Evolutionary conservation across 2,888 invertebrate species (phyloP), one percentile per base, ranked within the genome.

Genomic region (Gisinianus flammeolus): DNA sequence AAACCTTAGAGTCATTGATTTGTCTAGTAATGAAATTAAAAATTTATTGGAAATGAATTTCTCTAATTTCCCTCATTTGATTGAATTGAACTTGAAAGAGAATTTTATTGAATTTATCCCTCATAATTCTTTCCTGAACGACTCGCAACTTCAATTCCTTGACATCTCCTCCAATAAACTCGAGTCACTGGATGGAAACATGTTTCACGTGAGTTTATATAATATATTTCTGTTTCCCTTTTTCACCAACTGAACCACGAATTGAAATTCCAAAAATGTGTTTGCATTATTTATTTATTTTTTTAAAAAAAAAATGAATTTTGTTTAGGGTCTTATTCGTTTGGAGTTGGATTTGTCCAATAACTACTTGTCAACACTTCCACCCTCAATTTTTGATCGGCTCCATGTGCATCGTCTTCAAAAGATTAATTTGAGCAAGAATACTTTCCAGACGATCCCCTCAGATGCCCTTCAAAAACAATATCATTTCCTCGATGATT

Each of bases 81-180:
- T 93, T 77, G 90, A 90, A 16, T 88, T 97, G 74, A 89, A 93
- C 84, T 88, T 97, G 56, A 91, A 93, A 0, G 88, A 91, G 83
- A 97, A 97, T 86, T 89, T 91, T 85, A 89, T 96, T 81, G 94
- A 94, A 86, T 90, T 91, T 78, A 90, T 96, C 73, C 93, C 93
- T 85, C 95, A 95, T 88, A 92, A 94, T 90, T 93, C 95, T 19
- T 96, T 96, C 88, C 93, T 95, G 86, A 96, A 96, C 87, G 96
- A 95, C 0, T 93, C 94, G 0, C 95, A 95, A 87, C 89, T 96
- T 81, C 84, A 85, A 87, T 86, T 91, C 35, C 87, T 95, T 78
- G 93, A 94, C 87, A 87, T 95, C 75, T 92, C 93, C 12, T 87
- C 90, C 82, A 96, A 96, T 86, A 90, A 90, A 85, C 88, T 96